Conservation (phyloP, 2,113 vertebrate species). For the Strigops habroptila region DNA sequence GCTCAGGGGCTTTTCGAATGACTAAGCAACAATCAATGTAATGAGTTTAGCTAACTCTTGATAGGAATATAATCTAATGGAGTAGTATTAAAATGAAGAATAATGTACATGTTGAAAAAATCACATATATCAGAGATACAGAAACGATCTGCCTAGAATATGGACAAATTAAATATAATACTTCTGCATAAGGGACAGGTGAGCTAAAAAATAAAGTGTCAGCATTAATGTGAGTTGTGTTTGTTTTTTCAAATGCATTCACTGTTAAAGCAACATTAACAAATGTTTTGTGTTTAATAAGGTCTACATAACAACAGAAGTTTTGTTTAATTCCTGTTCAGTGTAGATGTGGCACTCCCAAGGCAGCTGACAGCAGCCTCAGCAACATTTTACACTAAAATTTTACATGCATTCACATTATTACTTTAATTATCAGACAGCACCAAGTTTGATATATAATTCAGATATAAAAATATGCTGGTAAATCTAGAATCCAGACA, state of each 20-base stretch:
- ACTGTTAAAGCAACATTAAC: neutral
- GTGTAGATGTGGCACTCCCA: neutral
- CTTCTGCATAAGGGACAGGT: neutral
- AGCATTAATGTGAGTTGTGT: neutral
- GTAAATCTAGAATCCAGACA: neutral
- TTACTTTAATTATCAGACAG: neutral
- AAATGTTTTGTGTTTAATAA: neutral
- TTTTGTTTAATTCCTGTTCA: neutral
- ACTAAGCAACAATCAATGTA: neutral
- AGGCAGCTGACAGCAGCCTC: neutral
- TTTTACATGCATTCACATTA: rapidly evolving
- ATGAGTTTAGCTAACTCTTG: neutral
- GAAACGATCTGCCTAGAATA: neutral
- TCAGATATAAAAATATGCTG: neutral
- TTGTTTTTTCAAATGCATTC: neutral
- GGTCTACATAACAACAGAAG: neutral
- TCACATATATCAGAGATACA: neutral
- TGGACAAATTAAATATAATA: neutral
- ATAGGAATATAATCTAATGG: neutral
- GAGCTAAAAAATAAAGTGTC: neutral
- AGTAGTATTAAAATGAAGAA: neutral
- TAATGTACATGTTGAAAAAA: neutral
- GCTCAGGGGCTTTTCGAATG: neutral
- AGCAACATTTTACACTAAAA: neutral
- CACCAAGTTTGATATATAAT: neutral